Conservation (phyloP, 2,888 invertebrate species). For the Drosophila meridiana region DNA sequence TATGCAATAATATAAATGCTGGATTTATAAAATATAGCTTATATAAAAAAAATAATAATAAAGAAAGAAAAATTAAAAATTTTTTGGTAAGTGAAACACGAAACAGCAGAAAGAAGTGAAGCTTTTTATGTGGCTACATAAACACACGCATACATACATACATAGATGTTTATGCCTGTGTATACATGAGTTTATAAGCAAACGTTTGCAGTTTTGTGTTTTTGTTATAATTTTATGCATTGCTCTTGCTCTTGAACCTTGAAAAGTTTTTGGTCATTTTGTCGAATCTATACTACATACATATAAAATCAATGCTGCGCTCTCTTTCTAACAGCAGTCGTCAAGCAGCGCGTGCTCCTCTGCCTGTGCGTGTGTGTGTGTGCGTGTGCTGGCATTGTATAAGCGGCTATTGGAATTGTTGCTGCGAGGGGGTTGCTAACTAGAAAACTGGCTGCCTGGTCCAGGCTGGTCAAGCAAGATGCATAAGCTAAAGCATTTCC, state of each 20-base stretch:
- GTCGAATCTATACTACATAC: conserved; percentile 33
- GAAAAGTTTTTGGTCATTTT: conserved; percentile 47
- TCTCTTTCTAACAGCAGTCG: conserved; percentile 44
- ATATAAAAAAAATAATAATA: conserved; percentile 10
- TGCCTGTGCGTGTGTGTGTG: neutral
- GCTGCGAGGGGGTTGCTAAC: conserved; percentile 45
- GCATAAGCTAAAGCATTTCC: neutral
- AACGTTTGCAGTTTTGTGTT: conserved; percentile 21
- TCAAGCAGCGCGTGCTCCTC: neutral
- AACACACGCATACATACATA: conserved; percentile 1
- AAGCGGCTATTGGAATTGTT: conserved; percentile 22
- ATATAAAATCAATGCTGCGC: conserved; percentile 72
- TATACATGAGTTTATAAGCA: neutral
- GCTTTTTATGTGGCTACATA: conserved; percentile 22
- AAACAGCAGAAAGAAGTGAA: neutral
- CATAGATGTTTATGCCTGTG: neutral
- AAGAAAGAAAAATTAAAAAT: neutral
- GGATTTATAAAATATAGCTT: conserved; percentile 3
- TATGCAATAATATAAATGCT: conserved; percentile 4
- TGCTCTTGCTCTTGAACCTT: conserved; percentile 55
- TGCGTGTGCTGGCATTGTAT: conserved; percentile 28
- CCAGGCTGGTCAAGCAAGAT: conserved; percentile 34
- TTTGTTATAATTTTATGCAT: conserved; percentile 38
- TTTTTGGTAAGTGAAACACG: conserved; percentile 44
- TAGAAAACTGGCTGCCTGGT: conserved; percentile 29